phyloP scores from a whole-genome alignment of 2,113 vertebrate genomes.

The Nibea coibor region DNA sequence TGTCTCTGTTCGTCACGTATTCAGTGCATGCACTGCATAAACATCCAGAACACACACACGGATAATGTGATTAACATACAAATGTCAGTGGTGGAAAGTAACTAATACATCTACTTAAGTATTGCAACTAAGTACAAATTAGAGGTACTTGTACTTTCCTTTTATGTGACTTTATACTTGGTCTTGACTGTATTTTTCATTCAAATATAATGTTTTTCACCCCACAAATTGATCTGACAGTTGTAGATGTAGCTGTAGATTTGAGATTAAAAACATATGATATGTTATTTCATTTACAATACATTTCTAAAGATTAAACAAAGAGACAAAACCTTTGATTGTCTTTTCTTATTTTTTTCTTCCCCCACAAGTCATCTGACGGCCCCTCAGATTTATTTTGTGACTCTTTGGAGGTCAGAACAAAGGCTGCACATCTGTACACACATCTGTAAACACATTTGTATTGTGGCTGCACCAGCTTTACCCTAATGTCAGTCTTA shows the following conservation, averaged over 20 bases:
- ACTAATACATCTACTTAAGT: background rate
- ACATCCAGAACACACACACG: background rate
- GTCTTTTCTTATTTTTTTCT: too few relatives aligned
- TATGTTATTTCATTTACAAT: too few relatives aligned
- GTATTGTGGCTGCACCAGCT: conserved; percentile 4
- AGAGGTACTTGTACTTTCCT: background rate
- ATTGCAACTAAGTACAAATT: background rate
- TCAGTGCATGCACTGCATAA: background rate
- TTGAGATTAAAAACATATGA: too few relatives aligned
- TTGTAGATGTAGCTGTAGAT: background rate
- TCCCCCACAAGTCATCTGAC: background rate
- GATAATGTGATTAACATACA: background rate
- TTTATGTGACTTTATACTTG: background rate
- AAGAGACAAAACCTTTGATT: background rate
- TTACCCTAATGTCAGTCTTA: background rate
- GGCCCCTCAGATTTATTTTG: background rate
- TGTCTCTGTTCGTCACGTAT: background rate
- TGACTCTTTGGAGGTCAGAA: background rate
- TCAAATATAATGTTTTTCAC: background rate
- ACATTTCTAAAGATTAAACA: background rate
- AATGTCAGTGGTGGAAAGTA: too few relatives aligned
- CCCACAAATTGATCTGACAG: background rate
- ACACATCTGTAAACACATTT: conserved; percentile 15
- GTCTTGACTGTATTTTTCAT: background rate
- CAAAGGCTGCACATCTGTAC: background rate